Base-by-base conservation (phyloP, 2,888 invertebrate species). In the Rhabditoides inermis region DNA sequence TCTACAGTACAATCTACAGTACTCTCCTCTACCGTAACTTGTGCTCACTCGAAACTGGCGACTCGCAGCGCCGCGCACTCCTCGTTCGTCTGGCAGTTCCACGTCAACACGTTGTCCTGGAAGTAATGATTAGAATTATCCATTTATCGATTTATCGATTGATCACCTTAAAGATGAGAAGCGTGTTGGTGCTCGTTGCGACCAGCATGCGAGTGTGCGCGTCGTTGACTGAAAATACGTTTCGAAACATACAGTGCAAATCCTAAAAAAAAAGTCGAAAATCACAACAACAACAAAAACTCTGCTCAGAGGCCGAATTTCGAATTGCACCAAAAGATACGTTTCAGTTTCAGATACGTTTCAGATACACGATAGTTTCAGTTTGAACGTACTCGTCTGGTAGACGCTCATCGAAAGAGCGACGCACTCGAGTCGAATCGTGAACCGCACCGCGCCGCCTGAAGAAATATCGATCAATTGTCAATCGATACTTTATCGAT, bases 31-130 rank as follows among this genome's bases (percentile, higher is more conserved):
- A n/a, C n/a, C n/a, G n/a, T n/a, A n/a, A n/a, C n/a, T n/a, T n/a
- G n/a, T n/a, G n/a, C n/a, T n/a, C n/a, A n/a, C n/a, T n/a, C n/a
- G n/a, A n/a, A n/a, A n/a, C n/a, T n/a, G n/a, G n/a, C n/a, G n/a
- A 60, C 48, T 4, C 46, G 32, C 0, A 63, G 27, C 0, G 18
- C 23, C 7, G 56, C 46, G 1, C 60, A 55, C 2, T 49, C 32
- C 44, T 56, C 51, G 7, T 56, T 51, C 6, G 57, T 49, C 20
- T 59, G 61, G 40, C 63, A 60, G 22, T 60, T 62, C 66, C 66
- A 66, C 6, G 58, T 49, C 3, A 65, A 36, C 23, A 53, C 45
- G 28, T 57, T 57, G 39, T 65, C 63, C 25, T 52, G 53, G 46
- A 45, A 20, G 23, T 5, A 22, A 40, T 10, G 25, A 40, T 40